phyloP scores from a whole-genome alignment of 2,113 vertebrate genomes.

The Candoia aspera region DNA sequence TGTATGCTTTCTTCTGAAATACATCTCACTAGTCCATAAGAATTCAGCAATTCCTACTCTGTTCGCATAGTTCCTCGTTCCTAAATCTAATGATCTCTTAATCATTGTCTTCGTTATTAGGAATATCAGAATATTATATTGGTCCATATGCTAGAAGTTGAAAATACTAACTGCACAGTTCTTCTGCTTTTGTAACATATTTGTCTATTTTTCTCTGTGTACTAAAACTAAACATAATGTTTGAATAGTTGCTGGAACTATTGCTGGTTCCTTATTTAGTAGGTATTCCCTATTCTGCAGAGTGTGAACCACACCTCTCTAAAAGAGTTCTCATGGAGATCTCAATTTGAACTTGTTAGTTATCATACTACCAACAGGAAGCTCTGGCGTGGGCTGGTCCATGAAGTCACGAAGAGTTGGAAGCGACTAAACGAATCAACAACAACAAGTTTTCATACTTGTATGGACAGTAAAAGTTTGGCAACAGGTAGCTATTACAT shows the following conservation, averaged over 20 bases:
- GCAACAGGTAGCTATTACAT: not conserved
- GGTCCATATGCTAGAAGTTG: not conserved
- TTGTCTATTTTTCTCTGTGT: not conserved
- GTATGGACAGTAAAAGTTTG: not conserved
- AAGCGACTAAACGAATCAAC: too few relatives aligned
- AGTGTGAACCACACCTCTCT: not conserved
- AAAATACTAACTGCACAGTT: not conserved
- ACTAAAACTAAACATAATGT: not conserved
- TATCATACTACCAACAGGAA: too few relatives aligned
- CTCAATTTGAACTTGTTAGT: not conserved
- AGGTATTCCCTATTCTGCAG: not conserved
- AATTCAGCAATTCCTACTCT: not conserved
- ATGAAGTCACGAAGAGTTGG: too few relatives aligned
- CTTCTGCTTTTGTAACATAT: not conserved
- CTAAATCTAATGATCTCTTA: not conserved
- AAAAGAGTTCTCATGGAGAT: not conserved
- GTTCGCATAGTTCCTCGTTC: not conserved
- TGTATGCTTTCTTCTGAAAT: too few relatives aligned
- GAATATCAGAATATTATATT: not conserved
- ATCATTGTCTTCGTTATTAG: not conserved
- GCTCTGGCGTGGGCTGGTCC: too few relatives aligned
- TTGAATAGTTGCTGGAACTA: not conserved
- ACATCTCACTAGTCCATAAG: not conserved
- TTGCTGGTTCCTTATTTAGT: not conserved
- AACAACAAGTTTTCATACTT: not conserved